A percentile compares a stretch with the other conserved stretches of the same genome.
phyloP scores from a whole-genome alignment of 2,888 invertebrate species.

The Synanthedon andrenaeformis region DNA sequence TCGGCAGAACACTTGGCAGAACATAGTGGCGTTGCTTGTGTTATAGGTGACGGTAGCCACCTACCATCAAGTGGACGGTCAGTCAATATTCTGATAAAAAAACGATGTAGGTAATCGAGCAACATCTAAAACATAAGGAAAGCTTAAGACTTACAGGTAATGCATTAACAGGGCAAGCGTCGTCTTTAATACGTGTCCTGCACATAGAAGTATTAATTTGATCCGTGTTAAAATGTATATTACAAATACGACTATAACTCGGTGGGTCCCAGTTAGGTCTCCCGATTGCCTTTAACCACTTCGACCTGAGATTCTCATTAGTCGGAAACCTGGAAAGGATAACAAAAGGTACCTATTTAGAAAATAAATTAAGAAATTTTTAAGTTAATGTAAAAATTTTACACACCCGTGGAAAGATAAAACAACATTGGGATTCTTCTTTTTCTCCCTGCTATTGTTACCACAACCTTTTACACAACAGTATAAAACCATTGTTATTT shows the following conservation, averaged over 20 bases:
- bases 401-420: constrained; percentile 17
- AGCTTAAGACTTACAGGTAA: constrained; percentile 17
- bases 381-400: no score
- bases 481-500: constrained; percentile 18
- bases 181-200: constrained; percentile 18
- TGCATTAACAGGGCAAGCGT: constrained; percentile 16
- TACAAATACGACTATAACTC: constrained; percentile 18
- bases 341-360: no score
- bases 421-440: not conserved
- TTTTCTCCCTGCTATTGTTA: constrained; percentile 15
- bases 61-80: no score
- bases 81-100: no score
- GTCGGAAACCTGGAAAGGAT: constrained; percentile 16
- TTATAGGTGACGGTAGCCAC: no score
- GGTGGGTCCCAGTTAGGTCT: constrained; percentile 24
- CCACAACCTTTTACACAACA: constrained; percentile 25
- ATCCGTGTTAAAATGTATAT: constrained; percentile 18
- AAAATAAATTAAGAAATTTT: no score
- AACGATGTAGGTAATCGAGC: no score
- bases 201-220: constrained; percentile 17
- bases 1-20: no score
- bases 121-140: no score
- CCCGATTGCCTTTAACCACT: constrained; percentile 27
- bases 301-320: constrained; percentile 13
- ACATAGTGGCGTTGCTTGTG: no score